Evolutionary conservation across 2,113 vertebrate genomes (phyloP).

Genomic region (Petrocephalus zakoni): DNA sequence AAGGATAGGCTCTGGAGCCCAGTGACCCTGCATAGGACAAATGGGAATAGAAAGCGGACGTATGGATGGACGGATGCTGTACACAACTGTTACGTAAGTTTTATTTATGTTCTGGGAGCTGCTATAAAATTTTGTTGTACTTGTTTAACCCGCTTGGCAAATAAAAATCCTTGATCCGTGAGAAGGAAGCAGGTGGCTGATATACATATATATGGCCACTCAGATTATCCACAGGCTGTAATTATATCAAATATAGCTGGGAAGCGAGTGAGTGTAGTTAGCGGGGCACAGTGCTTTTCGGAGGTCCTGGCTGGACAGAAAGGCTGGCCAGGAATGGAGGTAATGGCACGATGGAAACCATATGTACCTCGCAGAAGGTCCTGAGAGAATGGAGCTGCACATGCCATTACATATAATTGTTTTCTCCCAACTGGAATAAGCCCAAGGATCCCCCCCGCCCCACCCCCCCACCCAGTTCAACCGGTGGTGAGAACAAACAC

Average conservation of each 20-base stretch:
- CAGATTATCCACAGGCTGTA: neutral
- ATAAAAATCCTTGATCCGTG: neutral
- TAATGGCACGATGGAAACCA: slow-evolving; percentile 7
- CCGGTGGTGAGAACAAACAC: neutral
- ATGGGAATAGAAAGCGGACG: neutral
- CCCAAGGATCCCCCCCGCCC: neutral
- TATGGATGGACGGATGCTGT: neutral
- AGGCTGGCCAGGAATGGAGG: neutral
- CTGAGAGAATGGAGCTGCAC: neutral
- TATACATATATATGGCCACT: neutral
- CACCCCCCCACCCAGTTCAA: neutral
- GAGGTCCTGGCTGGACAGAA: neutral
- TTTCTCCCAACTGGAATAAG: neutral
- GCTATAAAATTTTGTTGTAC: neutral
- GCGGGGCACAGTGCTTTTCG: neutral
- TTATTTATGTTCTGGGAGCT: neutral
- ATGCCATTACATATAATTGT: neutral
- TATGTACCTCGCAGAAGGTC: neutral
- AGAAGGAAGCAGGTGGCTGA: neutral
- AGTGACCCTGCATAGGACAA: neutral
- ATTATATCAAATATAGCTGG: neutral
- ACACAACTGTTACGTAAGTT: neutral
- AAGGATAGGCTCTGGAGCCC: neutral
- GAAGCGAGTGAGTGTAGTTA: neutral
- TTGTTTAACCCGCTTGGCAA: neutral